Base-by-base conservation (phyloP, 2,113 vertebrate genomes). In the Pteropus alecto region DNA sequence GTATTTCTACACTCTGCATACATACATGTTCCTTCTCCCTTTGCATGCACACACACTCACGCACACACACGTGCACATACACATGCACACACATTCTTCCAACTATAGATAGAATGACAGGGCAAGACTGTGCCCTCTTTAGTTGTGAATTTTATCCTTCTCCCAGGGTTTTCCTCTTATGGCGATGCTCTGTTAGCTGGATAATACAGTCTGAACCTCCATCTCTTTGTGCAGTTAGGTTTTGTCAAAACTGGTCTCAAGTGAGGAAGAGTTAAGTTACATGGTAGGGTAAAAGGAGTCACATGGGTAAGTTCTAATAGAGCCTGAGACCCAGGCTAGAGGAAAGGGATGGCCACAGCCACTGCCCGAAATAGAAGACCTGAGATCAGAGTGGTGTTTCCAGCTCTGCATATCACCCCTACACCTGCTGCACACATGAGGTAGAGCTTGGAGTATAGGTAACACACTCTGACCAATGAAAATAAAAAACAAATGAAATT, bases 351-450 rank as follows among this genome's bases (percentile, higher is more conserved):
- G 22, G 48, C n/a, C 48, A 12, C 4, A 21, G 10, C 15, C 71
- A 28, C 7, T 13, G 3, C 19, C n/a, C 22, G 22, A 56, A 61
- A 28, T 14, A 61, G 78, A 41, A 51, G 76, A 41, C 33, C 33
- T 81, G 70, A 54, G 30, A 56, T 65, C 73, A 87, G 48, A 13
- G 71, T 16, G 33, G 10, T 19, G 11, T 82, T 35, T 46, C 41
- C 48, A 48, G 18, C 46, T 58, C 61, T 77, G 12, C 41, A 71
- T 3, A 76, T 41, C 22, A 61, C 9, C 24, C 4, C 24, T 26
- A 6, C 0, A 2, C 11, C 46, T 22, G 12, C 26, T 48, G 43
- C 35, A 43, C 15, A 16, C 7, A 3, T 13, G 6, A 65, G 19
- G 30, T 28, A 1, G 26, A 71, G 21, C n/a, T 35, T 77, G 38